Evolutionary conservation across 2,797 vertebrate species (phyloP), one percentile per base, ranked within the genome.

Genomic region (Moxostoma hubbsi): DNA sequence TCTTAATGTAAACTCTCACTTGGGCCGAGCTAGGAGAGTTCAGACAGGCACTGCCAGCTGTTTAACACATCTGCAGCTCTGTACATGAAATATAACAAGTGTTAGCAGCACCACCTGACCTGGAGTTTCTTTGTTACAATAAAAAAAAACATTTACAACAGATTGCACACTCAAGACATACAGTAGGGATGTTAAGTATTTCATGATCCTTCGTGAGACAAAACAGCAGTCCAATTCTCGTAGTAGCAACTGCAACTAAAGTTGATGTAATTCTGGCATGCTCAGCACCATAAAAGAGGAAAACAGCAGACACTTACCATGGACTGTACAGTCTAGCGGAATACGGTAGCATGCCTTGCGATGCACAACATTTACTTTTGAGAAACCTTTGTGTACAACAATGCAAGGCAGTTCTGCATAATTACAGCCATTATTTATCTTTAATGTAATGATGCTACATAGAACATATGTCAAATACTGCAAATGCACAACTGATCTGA

Each of bases 1-100:
- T 65, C 67, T 76, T 47, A 73, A 59, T 24, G 51, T 24, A 9
- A 81, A 45, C 61, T 47, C 74, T 67, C 16, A 55, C 46, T 36
- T 36, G 36, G 36, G 36, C 36, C 36, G 4, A 36, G 36, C 36
- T 36, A 36, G 36, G 36, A 36, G 36, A 36, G 36, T 36, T 63
- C 24, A 71, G 18, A 74, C 65, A 77, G 47, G 18, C 58, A 69
- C 51, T 13, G 46, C 15, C 63, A 70, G 62, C 47, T 73, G 73
- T 7, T 49, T 18, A 68, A 24, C 63, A 57, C 67, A 63, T 63
- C 53, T 49, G 64, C 36, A 36, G 36, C 36, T 36, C 36, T 36
- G 36, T 9, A 65, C 43, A 43, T 57, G 49, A 24, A 51, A 43
- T 45, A 36, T n/a, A 53, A n/a, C 45, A 18, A 7, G 47, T 9